These are phyloP conservation scores for Coenonympha arcania DNA, from an alignment of 2,888 invertebrate species.

Conservation along the genomic window DNA sequence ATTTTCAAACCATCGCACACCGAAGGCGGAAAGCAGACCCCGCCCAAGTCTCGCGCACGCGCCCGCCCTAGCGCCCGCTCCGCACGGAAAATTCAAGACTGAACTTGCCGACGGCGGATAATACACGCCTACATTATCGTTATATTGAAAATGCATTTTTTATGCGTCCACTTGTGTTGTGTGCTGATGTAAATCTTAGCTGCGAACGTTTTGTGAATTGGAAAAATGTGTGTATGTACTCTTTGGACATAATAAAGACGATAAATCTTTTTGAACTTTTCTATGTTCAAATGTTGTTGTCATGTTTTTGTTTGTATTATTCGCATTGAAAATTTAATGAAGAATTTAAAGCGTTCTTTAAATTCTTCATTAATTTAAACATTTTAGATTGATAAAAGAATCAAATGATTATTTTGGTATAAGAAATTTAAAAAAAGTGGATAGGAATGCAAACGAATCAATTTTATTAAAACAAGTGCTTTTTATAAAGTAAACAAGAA, in stretches of 20 bases:
- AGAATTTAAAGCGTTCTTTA: too few species aligned
- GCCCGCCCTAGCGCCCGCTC: conserved; percentile 41
- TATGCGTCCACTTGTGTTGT: conserved; percentile 51
- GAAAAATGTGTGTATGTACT: conserved; percentile 18
- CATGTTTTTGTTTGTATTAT: neutral
- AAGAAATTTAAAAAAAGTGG: too few species aligned
- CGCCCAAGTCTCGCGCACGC: conserved; percentile 63
- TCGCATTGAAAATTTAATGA: too few species aligned
- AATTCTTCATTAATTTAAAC: too few species aligned
- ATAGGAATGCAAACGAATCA: too few species aligned
- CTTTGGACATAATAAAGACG: neutral
- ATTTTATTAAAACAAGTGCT: too few species aligned
- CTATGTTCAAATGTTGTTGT: neutral
- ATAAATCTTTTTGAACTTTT: neutral
- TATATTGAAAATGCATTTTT: conserved; percentile 67
- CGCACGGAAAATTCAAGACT: conserved; percentile 29
- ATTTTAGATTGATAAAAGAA: too few species aligned
- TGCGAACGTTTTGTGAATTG: conserved; percentile 24
- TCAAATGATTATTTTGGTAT: too few species aligned
- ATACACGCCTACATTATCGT: conserved; percentile 73
- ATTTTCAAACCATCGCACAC: conserved; percentile 26
- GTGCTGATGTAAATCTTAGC: conserved; percentile 30
- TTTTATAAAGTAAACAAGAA: too few species aligned
- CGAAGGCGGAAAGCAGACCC: conserved; percentile 49
- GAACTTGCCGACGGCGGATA: conserved; percentile 44